phyloP scores from a whole-genome alignment of 2,888 invertebrate genomes.

The Phengaris alcon region DNA sequence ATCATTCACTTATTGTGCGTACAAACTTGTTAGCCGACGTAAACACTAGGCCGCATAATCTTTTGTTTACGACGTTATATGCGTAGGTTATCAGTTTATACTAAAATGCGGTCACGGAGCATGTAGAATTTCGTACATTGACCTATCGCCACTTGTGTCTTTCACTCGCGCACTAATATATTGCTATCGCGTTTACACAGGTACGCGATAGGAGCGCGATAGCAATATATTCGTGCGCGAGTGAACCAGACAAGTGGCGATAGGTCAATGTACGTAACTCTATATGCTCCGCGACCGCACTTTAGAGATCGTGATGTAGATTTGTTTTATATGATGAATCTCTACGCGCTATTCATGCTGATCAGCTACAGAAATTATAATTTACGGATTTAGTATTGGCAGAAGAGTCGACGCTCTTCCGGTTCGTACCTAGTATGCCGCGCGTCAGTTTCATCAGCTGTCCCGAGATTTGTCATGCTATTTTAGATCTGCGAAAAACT shows the following conservation, averaged over 20 bases:
- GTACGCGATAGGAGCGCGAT: no score
- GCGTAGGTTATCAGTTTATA: not conserved
- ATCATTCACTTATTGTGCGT: constrained; percentile 2
- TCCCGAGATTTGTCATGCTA: constrained; percentile 22
- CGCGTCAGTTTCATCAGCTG: constrained; percentile 26
- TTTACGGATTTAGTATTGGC: constrained; percentile 8
- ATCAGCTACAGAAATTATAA: not conserved
- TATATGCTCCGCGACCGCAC: no score
- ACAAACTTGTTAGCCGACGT: not conserved
- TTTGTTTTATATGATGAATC: not conserved
- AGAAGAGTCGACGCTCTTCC: not conserved
- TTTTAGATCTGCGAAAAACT: constrained; percentile 19
- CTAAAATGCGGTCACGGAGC: no score
- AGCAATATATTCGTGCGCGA: no score
- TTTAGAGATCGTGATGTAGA: not conserved
- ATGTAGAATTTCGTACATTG: no score
- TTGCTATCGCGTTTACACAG: no score
- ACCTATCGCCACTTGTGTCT: no score
- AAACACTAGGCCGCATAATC: not conserved
- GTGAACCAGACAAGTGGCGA: no score
- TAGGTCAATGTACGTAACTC: no score
- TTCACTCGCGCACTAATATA: no score
- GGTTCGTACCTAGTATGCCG: not conserved
- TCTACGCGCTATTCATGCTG: not conserved
- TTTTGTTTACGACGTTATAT: not conserved